Evolutionary conservation across 2,888 invertebrate genomes (phyloP).

Genomic region (Drosophila incognita): DNA sequence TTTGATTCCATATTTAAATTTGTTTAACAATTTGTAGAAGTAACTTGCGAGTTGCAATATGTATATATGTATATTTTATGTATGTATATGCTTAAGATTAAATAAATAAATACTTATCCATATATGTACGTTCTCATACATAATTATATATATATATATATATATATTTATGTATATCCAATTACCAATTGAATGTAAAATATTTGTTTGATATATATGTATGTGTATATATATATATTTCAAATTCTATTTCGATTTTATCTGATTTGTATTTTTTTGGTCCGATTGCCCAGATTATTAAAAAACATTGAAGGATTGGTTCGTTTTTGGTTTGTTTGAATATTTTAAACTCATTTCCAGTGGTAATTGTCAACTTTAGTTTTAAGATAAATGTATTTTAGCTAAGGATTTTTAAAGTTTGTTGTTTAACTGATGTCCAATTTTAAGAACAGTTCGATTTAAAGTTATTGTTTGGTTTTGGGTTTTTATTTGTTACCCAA

Average conservation of each 20-base stretch:
- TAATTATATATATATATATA: conserved; percentile 18
- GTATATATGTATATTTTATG: conserved; percentile 14
- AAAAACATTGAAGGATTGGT: conserved; percentile 69
- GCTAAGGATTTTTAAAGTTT: conserved; percentile 7
- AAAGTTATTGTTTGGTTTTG: conserved; percentile 1
- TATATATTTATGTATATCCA: conserved; percentile 25
- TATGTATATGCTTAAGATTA: conserved; percentile 31
- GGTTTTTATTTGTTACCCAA: not conserved
- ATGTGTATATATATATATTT: conserved; percentile 50
- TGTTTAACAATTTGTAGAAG: conserved; percentile 41
- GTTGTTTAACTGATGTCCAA: conserved; percentile 4
- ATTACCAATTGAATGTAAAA: conserved; percentile 50
- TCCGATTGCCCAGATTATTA: conserved; percentile 73
- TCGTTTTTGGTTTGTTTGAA: conserved; percentile 41
- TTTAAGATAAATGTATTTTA: conserved; percentile 1
- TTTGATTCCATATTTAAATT: conserved; percentile 21
- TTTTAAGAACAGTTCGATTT: conserved; percentile 7
- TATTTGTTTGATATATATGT: conserved; percentile 47
- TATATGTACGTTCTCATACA: conserved; percentile 22
- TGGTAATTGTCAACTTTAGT: conserved; percentile 9
- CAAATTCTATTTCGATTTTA: conserved; percentile 44
- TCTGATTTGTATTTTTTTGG: conserved; percentile 62
- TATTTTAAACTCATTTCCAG: conserved; percentile 14
- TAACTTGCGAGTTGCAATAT: conserved; percentile 45
- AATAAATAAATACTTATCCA: conserved; percentile 35